Evolutionary conservation across 2,797 vertebrate genomes (phyloP), one percentile per base, ranked within the genome.

Genomic region (Percopsis omiscomaycus): DNA sequence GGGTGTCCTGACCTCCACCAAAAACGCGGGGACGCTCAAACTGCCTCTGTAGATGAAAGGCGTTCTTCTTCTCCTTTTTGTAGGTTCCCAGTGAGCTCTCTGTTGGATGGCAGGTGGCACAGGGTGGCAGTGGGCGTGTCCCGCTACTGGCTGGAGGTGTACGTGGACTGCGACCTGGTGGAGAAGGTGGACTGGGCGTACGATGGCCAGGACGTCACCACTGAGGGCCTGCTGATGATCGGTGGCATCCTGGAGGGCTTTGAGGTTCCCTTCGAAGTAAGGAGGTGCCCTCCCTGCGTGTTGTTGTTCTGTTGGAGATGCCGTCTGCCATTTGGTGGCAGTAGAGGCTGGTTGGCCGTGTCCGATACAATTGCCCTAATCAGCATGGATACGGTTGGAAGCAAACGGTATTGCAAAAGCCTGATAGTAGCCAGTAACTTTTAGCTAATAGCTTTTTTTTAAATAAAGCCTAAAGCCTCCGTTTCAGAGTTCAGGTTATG

Each of bases 191-290:
- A 77, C 75, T 95, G 94, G 94, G 89, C 82, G 37, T 90, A 88
- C 30, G 89, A 92, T 0, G 92, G 92, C 67, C 79, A 94, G 80
- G 89, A 84, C 54, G 84, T 94, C 79, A 85, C 73, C 77, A 92
- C 87, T 0, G 90, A 94, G 3, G 92, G 94, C 2, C 81, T 94
- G 28, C 22, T 94, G 74, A 82, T 94, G 79, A 0, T 94, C 0
- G 94, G 94, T 2, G 93, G 93, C 58, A 89, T 93, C 55, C 71
- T 94, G 0, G 90, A 93, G 68, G 81, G 88, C 47, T 93, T 90
- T 0, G 93, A 95, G 74, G 89, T 85, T 5, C 93, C 93, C 1
- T 95, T 95, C 57, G 87, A 94, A 87, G 94, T 95, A 78, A 82
- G 73, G 6, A 37, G 13, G 15, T n/a, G 1, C 32, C 4, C 37